phyloP scores from a whole-genome alignment of 2,113 vertebrate species.

The Sebastes fasciatus region DNA sequence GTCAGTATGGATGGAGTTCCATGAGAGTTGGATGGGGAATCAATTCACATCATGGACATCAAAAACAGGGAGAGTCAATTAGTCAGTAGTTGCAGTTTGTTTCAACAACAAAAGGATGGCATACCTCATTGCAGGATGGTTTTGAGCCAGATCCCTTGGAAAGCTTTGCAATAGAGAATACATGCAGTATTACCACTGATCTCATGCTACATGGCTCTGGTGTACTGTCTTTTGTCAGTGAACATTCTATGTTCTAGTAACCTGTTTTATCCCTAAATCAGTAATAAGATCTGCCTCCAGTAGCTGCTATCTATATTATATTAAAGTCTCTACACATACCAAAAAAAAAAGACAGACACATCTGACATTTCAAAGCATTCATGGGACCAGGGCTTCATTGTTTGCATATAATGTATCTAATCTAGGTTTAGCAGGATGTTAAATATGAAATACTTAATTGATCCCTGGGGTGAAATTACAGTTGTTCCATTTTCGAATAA shows the following conservation, averaged over 20 bases:
- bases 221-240: not conserved
- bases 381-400: not conserved
- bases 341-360: not conserved
- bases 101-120: conserved; percentile 68
- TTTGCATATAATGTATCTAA: not conserved
- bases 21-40: conserved; percentile 60
- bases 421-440: not conserved
- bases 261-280: not conserved
- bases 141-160: conserved; percentile 82
- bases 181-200: conserved; percentile 71
- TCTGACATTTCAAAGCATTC: not conserved
- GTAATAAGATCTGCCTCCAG: not conserved
- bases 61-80: conserved; percentile 15
- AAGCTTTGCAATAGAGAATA: conserved; percentile 85
- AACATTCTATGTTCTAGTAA: not conserved
- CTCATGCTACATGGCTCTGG: not conserved
- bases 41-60: conserved; percentile 59
- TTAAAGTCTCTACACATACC: not conserved
- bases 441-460: no score
- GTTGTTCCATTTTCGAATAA: no score
- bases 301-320: not conserved
- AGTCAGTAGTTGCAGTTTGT: conserved; percentile 49
- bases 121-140: conserved; percentile 83
- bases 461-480: no score
- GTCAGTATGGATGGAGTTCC: conserved; percentile 58